Evolutionary conservation across 2,797 vertebrate species (phyloP), one percentile per base, ranked within the genome.

Genomic region (Gymnoscopelus braueri): DNA sequence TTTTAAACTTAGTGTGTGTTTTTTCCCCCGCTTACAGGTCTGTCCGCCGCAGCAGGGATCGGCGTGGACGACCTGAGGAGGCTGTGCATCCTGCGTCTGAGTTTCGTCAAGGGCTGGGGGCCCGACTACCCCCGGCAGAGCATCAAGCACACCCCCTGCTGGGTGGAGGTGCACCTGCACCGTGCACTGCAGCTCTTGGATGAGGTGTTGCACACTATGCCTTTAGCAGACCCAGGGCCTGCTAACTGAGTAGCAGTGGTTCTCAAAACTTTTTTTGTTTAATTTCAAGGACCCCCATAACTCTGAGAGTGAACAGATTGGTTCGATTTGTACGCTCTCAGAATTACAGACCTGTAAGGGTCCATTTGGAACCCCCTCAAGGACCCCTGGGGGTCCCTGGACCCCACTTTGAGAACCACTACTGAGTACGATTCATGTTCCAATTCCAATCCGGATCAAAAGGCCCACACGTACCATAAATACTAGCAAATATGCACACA

Each of bases 81-180:
- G 1, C 84, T 95, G 7, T 94, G 93, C 7, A 95, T 95, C 81
- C 83, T 95, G 74, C 89, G 94, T 0, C 88, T 95, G 54, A 95
- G 93, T 77, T 95, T 95, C 0, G 94, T 95, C 2, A 95, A 95
- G 82, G 95, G 94, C 58, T 95, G 94, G 94, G 95, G 94, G 0
- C 94, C 93, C 0, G 94, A 95, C 75, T 94, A 95, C 78, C 94
- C 93, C 0, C 89, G 95, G 2, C 93, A 94, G 82, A 94, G 94
- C 91, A 94, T 95, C 90, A 95, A 94, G 77, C 92, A 95, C 87
- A 95, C 93, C 0, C 95, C 93, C 3, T 94, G 93, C 86, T 95
- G 94, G 93, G 93, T 94, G 57, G 94, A 95, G 81, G 93, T 95
- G 65, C 93, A 94, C 55, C 88, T 95, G n/a, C 94, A 95, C 80